Evolutionary conservation across 2,113 vertebrate genomes (phyloP), one percentile per base, ranked within the genome.

Genomic region (Oncorhynchus clarkii): DNA sequence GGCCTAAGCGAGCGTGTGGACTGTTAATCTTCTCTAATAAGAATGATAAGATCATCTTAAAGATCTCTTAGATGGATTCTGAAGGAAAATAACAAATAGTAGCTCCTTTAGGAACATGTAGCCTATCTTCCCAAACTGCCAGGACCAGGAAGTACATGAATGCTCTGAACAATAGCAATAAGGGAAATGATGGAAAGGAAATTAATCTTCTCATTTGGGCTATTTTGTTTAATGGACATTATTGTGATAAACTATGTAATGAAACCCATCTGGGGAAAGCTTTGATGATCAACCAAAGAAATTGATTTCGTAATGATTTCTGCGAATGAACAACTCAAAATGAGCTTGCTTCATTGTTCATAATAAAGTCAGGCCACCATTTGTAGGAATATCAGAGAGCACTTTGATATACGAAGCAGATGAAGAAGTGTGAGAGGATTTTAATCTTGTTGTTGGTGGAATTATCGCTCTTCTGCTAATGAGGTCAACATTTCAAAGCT

Each of bases 251-350:
- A 78, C 14, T 20, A 34, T 67, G 70, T 80, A 80, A 78, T 27
- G 80, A 74, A 72, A 78, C 62, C 31, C 71, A 75, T 75, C 72
- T 29, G 59, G 60, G 68, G 39, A 64, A 77, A 60, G 59, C 18
- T 45, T 71, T 78, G 74, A 67, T 73, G 67, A 85, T 81, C 74
- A 79, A 59, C 82, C 75, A 71, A 4, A 16, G 45, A 67, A 65
- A 78, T 67, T 49, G 51, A 60, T 78, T 76, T 69, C n/a, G 29
- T 73, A 80, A 72, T 54, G 27, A 71, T 74, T 76, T 80, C 29
- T 70, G 70, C 71, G 39, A 22, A 54, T 13, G 48, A 73, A 57
- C 34, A 65, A 48, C 5, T 67, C 16, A n/a, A 69, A 73, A 31
- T 34, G 16, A 70, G 67, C 7, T 34, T 18, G n/a, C 13, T 70